A percentile compares a stretch with the other conserved stretches of the same genome.
phyloP scores from a whole-genome alignment of 1,140 invertebrate genomes.

The Philaenus spumarius region DNA sequence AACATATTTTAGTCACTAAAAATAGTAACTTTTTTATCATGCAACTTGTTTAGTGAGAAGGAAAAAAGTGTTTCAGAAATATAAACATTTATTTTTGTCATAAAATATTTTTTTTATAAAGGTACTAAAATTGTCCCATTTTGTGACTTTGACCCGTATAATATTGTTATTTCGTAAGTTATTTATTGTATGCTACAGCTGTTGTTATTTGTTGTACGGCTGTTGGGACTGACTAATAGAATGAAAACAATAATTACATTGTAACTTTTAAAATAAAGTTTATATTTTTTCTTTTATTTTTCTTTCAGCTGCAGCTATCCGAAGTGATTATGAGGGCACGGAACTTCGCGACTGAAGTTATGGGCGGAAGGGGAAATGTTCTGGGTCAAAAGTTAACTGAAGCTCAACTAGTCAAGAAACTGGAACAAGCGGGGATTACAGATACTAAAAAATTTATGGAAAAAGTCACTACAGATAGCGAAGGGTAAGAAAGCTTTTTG shows the following conservation, averaged over 20 bases:
- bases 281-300: slow-evolving; percentile 2
- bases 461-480: slow-evolving; percentile 82
- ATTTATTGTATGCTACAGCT: no score
- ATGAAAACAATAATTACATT: not conserved
- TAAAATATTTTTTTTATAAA: no score
- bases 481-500: slow-evolving; percentile 57
- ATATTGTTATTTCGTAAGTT: no score
- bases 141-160: no score
- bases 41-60: no score
- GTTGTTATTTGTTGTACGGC: no score
- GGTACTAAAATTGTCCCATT: no score
- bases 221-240: slow-evolving; percentile 1
- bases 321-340: slow-evolving; percentile 94
- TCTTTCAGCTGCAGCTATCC: slow-evolving; percentile 84
- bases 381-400: slow-evolving; percentile 74
- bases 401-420: slow-evolving; percentile 82
- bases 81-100: no score
- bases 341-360: slow-evolving; percentile 84
- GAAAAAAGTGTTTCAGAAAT: no score
- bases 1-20: no score
- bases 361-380: slow-evolving; percentile 70
- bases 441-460: slow-evolving; percentile 81
- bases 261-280: not conserved
- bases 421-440: slow-evolving; percentile 65
- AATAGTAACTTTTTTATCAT: no score